Base-by-base conservation (phyloP, 2,888 invertebrate species). In the Drosophila nr. fundita region DNA sequence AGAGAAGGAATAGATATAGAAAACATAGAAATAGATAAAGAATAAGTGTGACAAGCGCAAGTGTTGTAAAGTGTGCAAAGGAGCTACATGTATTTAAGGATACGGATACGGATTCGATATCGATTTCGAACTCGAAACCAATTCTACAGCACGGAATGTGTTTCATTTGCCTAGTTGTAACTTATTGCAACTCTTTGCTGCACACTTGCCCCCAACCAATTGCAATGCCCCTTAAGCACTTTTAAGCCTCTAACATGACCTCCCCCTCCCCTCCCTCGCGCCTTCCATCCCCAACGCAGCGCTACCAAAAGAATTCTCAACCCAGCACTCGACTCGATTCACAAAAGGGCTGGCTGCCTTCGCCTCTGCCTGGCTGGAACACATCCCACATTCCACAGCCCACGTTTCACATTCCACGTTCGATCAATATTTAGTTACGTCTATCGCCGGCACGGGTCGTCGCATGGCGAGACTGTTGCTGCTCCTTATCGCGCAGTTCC, bases 401-500 rank as follows among this genome's bases (percentile, higher is more conserved):
- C 50, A 55, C 45, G 52, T 21, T 18, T 53, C 52, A 57, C 21
- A 18, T 42, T 45, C 21, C 45, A 45, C 45, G 15, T 15, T 24
- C 24, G 24, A 24, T 45, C 45, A 45, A 24, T 42, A 62, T 65
- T 90, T 87, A 93, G 77, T 93, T 92, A 77, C 93, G 89, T 57
- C 93, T 88, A 72, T 92, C 92, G 53, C 91, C 89, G 64, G 93
- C 92, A 69, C 93, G 91, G 69, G 93, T 80, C 64, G 87, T 80
- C 59, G 89, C 95, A 83, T 95, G 94, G 89, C 95, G 95, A 73
- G 95, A 94, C 89, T 95, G 95, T 76, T 95, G 94, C 93, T 95
- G 95, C 93, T 96, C 96, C 90, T 95, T 95, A 92, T 96, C 95
- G 89, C 96, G 95, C 91, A 96, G 94, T 93, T 96, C 95, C 93